Evolutionary conservation across 2,113 vertebrate genomes (phyloP), one percentile per base, ranked within the genome.

Genomic region (Cygnus atratus): DNA sequence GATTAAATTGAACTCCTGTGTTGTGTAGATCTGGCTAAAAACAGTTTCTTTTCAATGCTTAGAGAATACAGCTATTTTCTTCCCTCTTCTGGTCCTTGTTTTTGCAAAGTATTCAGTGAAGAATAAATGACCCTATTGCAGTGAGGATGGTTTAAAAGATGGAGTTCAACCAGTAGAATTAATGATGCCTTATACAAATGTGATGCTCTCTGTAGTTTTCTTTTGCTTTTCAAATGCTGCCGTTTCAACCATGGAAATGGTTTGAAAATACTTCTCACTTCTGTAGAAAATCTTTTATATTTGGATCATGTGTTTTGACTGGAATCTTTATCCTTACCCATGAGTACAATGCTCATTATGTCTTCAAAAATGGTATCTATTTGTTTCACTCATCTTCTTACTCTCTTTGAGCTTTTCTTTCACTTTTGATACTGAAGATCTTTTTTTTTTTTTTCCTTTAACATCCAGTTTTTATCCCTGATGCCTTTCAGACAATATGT

Each of bases 401-500:
- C 22, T 57, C 85, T 21, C n/a, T 65, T 87, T 82, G 82, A 79
- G 15, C 22, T 67, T 84, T 26, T 70, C 26, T 87, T 82, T 84
- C 4, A 1, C 43, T 83, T 84, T 58, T 12, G 2, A 4, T 24
- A 29, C 68, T 50, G 28, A 44, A 65, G 55, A 54, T 77, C 13
- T 25, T 55, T 61, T 81, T 87, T 90, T 68, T 46, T 17, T 44
- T 81, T 89, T 90, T 65, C 50, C 61, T 44, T 82, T 81, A 71
- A 81, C 71, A 33, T 70, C 83, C 50, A 31, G 41, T 55, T 89
- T 79, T 79, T 87, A 29, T 62, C 28, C 9, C 12, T 33, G 44
- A 89, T 90, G 84, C 24, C 70, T 91, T 90, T 97, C 95, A 96
- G 96, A 94, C 78, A 90, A 87, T 17, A 41, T 19, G 44, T 65